Evolutionary conservation across 2,113 vertebrate species (phyloP), one percentile per base, ranked within the genome.

Genomic region (Nipponia nippon): DNA sequence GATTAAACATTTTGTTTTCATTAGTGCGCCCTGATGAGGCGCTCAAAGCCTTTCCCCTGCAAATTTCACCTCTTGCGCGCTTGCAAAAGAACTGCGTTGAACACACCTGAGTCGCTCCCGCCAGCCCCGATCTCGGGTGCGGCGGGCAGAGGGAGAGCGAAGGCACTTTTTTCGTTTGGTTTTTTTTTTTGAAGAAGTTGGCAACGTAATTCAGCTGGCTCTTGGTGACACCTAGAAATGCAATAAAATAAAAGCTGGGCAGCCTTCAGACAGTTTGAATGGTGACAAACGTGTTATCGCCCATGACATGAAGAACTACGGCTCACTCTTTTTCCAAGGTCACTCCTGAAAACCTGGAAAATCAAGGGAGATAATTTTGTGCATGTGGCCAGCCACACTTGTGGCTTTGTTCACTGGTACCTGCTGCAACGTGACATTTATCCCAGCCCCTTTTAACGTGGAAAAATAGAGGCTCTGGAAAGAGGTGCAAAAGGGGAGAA

Each of bases 231-330:
- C 65, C 59, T 80, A 5, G 20, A 90, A 92, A 84, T 16, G 47
- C 73, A 84, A 92, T 95, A 94, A 94, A 93, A 81, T 72, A 93
- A 94, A 96, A 87, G 38, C 46, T 36, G 59, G 55, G 73, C 81
- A 93, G 77, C 65, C 61, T 85, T 65, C 70, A 80, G 91, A 79
- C 76, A 76, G 83, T 76, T 49, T 62, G 44, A 69, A 67, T 13
- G 79, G 84, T 90, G 92, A 87, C 84, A 94, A 87, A 91, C 15
- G 3, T 6, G 52, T 89, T 89, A 85, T 89, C 17, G 4, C 20
- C 66, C 16, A 0, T 18, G 44, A 44, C 34, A 25, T 26, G 44
- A 91, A 75, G 66, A 95, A 83, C 63, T 59, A 50, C 0, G 0
- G 67, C 59, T 73, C 42, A 14, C 83, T 44, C 36, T 83, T 90